Evolutionary conservation across 1,140 invertebrate species (phyloP).

Genomic region (Drosophila subobscura): DNA sequence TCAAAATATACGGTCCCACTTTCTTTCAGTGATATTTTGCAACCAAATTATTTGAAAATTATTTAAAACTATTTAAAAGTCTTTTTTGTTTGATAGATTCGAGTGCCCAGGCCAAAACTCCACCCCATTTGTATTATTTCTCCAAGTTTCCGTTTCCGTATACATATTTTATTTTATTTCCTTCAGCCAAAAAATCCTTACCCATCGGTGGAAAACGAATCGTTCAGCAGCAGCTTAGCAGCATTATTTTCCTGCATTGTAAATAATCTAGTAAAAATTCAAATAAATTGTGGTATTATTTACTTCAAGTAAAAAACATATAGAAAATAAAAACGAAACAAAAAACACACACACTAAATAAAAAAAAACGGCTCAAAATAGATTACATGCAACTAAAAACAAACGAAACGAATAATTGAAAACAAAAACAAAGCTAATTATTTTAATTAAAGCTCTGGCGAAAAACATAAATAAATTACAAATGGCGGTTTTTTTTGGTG

Average conservation of each 20-base stretch:
- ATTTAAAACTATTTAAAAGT: too few species aligned
- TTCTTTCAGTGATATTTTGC: too few species aligned
- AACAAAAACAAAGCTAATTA: constrained; percentile 43
- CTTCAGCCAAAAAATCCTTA: too few species aligned
- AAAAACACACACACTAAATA: constrained; percentile 15
- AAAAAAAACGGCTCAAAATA: constrained; percentile 53
- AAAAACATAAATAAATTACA: neutral
- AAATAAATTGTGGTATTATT: constrained; percentile 67
- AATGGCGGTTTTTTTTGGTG: constrained; percentile 25
- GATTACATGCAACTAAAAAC: constrained; percentile 31
- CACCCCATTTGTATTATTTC: too few species aligned
- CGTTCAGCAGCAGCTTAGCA: too few species aligned
- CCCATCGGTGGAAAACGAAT: too few species aligned
- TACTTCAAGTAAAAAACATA: constrained; percentile 63
- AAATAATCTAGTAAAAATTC: constrained; percentile 53
- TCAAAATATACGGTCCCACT: too few species aligned
- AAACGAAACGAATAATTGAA: constrained; percentile 38
- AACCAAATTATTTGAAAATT: too few species aligned
- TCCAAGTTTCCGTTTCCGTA: too few species aligned
- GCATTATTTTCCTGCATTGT: constrained; percentile 30
- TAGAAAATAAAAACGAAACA: constrained; percentile 1
- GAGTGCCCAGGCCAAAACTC: too few species aligned
- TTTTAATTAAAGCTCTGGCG: constrained; percentile 20
- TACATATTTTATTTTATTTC: too few species aligned
- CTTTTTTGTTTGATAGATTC: too few species aligned